Base-by-base conservation (phyloP, 2,888 invertebrate species). In the Patella depressa region DNA sequence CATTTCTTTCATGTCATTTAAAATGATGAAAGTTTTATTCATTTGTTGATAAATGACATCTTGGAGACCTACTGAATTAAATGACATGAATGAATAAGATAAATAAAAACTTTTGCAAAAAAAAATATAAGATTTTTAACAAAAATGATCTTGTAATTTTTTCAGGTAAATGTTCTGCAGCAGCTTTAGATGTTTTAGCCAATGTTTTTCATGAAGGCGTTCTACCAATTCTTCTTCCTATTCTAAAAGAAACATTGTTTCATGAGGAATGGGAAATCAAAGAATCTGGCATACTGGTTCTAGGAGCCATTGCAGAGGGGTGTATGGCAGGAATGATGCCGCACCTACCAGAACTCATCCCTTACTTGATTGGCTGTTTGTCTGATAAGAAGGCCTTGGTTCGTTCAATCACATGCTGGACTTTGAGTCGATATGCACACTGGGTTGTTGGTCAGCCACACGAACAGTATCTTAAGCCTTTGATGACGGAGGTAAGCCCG, bases 351-450 rank as follows among this genome's bases (percentile, higher is more conserved):
- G 98, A 99, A 93, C 93, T 99, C 80, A 96, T 99, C 89, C 99
- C 99, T 0, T 99, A 97, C 93, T 94, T 99, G 83, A 97, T 99
- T 87, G 94, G 94, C 87, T 97, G 97, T 92, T 93, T 99, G 85
- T 94, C 95, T 69, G 99, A 99, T 92, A 96, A 96, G 92, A 98
- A 98, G 93, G 98, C 98, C 0, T 93, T 99, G 59, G 98, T 99
- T 75, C 94, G 99, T 80, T 98, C 99, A 83, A 99, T 99, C 90
- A 98, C 99, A 0, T 99, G 99, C 93, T 99, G 99, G 99, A 99
- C 99, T 0, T 93, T 99, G 54, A 97, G 97, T 84, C 94, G 99
- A 76, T 99, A 99, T 92, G 97, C 98, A 71, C 97, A 98, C 92
- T 99, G 98, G 98, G 98, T 99, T 74, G 98, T 99, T 17, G 94